These are phyloP conservation scores for Balearica regulorum DNA, from an alignment of 2,797 vertebrate genomes.

Conservation along the genomic window DNA sequence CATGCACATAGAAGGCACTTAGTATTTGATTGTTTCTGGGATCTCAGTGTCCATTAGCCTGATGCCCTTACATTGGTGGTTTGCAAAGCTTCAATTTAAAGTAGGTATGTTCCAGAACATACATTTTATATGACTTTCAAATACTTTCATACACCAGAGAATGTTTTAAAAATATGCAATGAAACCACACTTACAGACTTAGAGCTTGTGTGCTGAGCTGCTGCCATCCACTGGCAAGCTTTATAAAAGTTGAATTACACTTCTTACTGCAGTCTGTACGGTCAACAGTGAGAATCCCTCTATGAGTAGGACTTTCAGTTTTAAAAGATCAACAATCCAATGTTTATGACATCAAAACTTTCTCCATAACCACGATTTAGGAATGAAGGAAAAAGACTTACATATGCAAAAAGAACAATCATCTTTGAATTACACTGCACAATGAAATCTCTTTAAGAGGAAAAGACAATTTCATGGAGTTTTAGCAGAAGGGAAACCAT, in stretches of 20 bases:
- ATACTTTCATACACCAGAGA: neutral
- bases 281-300: neutral
- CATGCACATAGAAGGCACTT: too few relatives aligned
- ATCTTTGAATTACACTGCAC: neutral
- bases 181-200: neutral
- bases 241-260: neutral
- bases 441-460: neutral
- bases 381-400: neutral
- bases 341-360: neutral
- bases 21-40: neutral
- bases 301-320: neutral
- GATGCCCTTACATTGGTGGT: neutral
- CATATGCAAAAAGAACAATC: neutral
- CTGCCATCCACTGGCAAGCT: conserved; percentile 14
- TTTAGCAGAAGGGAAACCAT: neutral
- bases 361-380: neutral
- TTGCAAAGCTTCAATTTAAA: neutral
- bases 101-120: neutral
- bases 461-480: neutral
- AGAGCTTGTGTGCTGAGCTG: neutral
- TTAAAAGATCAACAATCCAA: neutral
- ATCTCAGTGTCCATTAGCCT: neutral
- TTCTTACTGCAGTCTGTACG: neutral
- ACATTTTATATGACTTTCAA: neutral
- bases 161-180: neutral